Base-by-base conservation (phyloP, 2,888 invertebrate species). In the Sinhomidia bicolor region DNA sequence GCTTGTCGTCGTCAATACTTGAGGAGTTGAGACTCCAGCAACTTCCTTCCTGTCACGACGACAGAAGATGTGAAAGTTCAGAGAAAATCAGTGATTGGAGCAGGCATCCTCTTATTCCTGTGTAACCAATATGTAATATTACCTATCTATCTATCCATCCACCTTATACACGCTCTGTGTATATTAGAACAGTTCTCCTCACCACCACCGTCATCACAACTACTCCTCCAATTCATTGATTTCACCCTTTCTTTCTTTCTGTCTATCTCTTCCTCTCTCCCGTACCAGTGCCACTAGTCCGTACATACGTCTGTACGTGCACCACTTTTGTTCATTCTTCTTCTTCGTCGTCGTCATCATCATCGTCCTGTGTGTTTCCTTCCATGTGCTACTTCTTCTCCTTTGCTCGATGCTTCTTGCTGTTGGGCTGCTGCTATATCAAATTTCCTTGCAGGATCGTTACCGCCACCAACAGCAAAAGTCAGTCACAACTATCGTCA, bases 31-130 rank as follows among this genome's bases (percentile, higher is more conserved):
- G 85, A 79, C 85, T 54, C 85, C 85, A 54, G 65, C 68, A 80
- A 44, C 80, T 85, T 85, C 85, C 85, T 85, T 85, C 85, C 85
- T 79, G 54, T 51, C 68, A 47, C 57, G 68, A 71, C 51, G 79
- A 85, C 68, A 57, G 47, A 68, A 85, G 62, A 82, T 62, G 82
- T 68, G 82, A 82, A 82, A 82, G 82, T 62, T 74, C 74, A 60
- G 60, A 80, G 78, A 80, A 80, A 80, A 79, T 80, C 80, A 80
- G 60, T 80, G 80, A 80, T 44, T 80, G 23, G 80, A 51, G 74
- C 41, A 71, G 71, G 71, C 71, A 71, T 71, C 71, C n/a, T 44
- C 71, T 71, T 20, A 7, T 68, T 10, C 3, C 23, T 1, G 23
- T 2, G 9, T 17, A 74, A 47, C 17, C 74, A 74, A 26, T 26